Percentiles rank a stretch among this genome's conserved stretches.
Conservation (phyloP, 2,888 invertebrate genomes). For the Philhelius pedissequus region DNA sequence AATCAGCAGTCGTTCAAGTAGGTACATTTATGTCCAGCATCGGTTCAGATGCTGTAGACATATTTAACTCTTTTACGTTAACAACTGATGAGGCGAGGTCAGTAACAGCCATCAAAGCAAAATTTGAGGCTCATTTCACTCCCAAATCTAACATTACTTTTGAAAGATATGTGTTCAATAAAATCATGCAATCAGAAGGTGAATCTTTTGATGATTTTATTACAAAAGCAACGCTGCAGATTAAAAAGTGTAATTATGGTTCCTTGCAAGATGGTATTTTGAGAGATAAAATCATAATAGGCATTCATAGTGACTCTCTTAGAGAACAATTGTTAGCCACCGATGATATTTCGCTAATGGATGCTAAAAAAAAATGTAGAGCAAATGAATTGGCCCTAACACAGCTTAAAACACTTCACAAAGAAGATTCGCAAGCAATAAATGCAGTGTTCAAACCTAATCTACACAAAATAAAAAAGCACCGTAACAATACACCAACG, state of each 20-base stretch:
- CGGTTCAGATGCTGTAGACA: neutral
- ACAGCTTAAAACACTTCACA: conserved; percentile 21
- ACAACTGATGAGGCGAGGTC: conserved; percentile 3
- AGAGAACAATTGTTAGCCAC: neutral
- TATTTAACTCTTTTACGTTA: neutral
- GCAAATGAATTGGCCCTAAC: conserved; percentile 18
- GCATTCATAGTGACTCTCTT: no score
- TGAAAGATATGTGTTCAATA: conserved; percentile 14
- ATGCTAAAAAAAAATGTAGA: conserved; percentile 18
- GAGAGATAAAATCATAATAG: conserved; percentile 24
- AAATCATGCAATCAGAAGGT: neutral
- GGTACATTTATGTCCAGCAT: conserved; percentile 23
- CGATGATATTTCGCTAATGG: conserved; percentile 17
- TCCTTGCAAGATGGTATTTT: conserved; percentile 17
- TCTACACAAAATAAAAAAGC: neutral
- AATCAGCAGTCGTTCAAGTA: neutral
- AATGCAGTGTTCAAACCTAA: neutral
- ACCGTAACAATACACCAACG: neutral
- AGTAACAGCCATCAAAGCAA: neutral
- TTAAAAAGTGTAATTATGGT: conserved; percentile 29
- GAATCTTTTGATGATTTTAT: conserved; percentile 34
- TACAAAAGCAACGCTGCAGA: conserved; percentile 15
- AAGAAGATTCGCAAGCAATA: conserved; percentile 10
- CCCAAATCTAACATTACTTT: conserved; percentile 9
- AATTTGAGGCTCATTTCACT: no score